Conservation (phyloP, 2,888 invertebrate genomes). For the Taphrorychus bicolor region DNA sequence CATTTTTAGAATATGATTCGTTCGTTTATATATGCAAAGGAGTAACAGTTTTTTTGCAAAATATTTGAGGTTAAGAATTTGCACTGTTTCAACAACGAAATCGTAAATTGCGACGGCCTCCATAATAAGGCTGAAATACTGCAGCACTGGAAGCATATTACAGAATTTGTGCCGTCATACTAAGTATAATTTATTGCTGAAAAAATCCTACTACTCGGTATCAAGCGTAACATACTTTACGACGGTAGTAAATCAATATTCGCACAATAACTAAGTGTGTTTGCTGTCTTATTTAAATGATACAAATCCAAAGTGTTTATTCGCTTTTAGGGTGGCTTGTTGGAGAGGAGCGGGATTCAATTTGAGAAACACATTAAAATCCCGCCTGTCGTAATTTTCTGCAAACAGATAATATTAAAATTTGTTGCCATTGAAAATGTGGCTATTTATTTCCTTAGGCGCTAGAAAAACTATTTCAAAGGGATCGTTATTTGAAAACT, state of each 20-base stretch:
- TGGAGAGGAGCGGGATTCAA: not conserved
- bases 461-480: not conserved
- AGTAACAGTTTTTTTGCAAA: no score
- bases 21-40: no score
- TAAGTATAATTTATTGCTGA: not conserved
- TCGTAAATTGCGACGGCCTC: no score
- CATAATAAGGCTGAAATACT: no score
- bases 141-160: no score
- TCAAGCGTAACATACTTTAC: not conserved
- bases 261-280: not conserved
- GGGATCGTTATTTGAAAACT: not conserved
- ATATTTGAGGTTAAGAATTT: no score
- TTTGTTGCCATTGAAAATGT: not conserved
- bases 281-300: not conserved
- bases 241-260: not conserved
- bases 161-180: no score
- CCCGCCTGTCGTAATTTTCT: not conserved
- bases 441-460: not conserved
- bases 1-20: no score
- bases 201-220: not conserved
- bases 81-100: no score
- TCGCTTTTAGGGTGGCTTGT: not conserved
- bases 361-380: not conserved
- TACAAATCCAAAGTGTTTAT: not conserved
- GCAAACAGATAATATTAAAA: not conserved